Percentiles rank a stretch among this genome's conserved stretches.
Evolutionary conservation across 2,797 vertebrate species (phyloP).

Genomic region (Lacerta bilineata): DNA sequence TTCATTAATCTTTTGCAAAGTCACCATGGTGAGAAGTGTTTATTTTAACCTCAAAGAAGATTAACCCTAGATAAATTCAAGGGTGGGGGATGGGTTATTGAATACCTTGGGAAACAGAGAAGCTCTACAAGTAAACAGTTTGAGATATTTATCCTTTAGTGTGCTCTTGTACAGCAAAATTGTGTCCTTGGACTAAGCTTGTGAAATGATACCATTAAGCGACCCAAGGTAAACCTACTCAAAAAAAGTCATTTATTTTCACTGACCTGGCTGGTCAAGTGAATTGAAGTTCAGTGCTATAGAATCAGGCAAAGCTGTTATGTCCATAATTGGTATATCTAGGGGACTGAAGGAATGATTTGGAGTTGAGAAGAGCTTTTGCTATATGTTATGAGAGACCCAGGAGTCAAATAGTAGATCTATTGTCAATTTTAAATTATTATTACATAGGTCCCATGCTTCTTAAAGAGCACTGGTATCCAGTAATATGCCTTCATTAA

Average conservation of each 20-base stretch:
- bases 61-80: conserved; percentile 43
- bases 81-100: conserved; percentile 36
- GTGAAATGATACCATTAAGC: conserved; percentile 81
- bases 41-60: conserved; percentile 47
- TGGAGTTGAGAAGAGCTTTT: conserved; percentile 79
- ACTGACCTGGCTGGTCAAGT: conserved; percentile 86
- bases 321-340: conserved; percentile 85
- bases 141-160: conserved; percentile 70
- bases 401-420: conserved; percentile 51
- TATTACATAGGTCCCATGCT: neutral
- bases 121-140: conserved; percentile 48
- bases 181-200: conserved; percentile 74
- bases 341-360: conserved; percentile 84
- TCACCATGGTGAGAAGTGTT: conserved; percentile 17
- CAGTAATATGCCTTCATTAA: neutral
- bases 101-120: conserved; percentile 46
- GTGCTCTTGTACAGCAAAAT: conserved; percentile 56
- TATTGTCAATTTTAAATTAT: neutral
- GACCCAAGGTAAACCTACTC: conserved; percentile 81
- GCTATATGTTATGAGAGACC: conserved; percentile 79
- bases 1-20: conserved; percentile 31
- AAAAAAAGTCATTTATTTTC: conserved; percentile 89
- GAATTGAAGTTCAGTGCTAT: conserved; percentile 87
- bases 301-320: conserved; percentile 77
- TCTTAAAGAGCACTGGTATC: neutral